Base-by-base conservation (phyloP, 2,113 vertebrate genomes). In the Nerophis lumbriciformis region DNA sequence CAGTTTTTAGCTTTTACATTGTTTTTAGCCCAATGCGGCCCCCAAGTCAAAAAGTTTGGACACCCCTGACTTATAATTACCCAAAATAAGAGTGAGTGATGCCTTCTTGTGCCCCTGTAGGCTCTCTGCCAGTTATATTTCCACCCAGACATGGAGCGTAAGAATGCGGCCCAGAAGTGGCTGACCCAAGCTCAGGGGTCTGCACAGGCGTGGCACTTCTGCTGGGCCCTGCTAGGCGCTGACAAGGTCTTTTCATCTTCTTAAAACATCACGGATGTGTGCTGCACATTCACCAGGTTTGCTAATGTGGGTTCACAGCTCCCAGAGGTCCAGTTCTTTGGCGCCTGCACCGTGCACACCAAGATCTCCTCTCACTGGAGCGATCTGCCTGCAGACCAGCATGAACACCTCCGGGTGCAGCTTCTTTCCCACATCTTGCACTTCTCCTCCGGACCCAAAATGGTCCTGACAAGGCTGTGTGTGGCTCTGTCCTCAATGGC, bases 141-240 rank as follows among this genome's bases (percentile, higher is more conserved):
- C 1, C 95, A 99, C 80, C 94, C 96, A n/a, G 94, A 94, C 85
- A 98, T 98, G 73, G 93, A 92, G 75, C 93, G 87, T 80, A 99
- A 99, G 91, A 95, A 94, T 76, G 72, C 94, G 80, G 96, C 96
- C 76, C 96, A 99, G 89, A 96, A 96, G 91, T 99, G 96, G 96
- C 88, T 99, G 82, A 94, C 94, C 89, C 93, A 94, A 83, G 95
- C 96, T 0, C 96, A 98, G 87, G 91, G 92, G 0, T 97, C 96
- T 1, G 91, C 94, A 6, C 94, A 96, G 80, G 96, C 94, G 0
- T 99, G 96, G 96, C 94, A 95, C 60, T 98, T 98, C 91, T 97
- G 96, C 86, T 99, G 96, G 96, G 88, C 91, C 53, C 88, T 99
- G 58, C 90, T 99, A 39, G 84, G 90, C 66, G 90, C 92, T 1